A percentile compares a stretch with the other conserved stretches of the same genome.
These are phyloP conservation scores for Fissipunctia ypsillon DNA, from an alignment of 2,888 invertebrate species.

Conservation along the genomic window DNA sequence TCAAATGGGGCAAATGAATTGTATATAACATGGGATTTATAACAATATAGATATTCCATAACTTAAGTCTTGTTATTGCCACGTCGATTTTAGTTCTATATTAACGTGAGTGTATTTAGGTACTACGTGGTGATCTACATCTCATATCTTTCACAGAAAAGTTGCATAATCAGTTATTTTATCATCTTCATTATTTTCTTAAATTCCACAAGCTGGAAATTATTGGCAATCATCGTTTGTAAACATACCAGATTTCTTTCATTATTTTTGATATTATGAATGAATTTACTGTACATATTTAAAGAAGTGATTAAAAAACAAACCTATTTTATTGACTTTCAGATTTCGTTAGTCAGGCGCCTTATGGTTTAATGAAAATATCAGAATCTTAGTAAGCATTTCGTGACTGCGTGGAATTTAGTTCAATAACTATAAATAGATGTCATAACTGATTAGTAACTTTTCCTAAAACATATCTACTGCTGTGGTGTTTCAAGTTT, in stretches of 20 bases:
- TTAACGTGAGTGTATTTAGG: conserved; percentile 60
- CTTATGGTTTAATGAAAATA: not conserved
- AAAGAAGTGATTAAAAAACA: not conserved
- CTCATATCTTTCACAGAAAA: conserved; percentile 41
- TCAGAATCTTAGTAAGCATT: not conserved
- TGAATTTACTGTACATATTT: not conserved
- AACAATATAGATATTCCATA: conserved; percentile 48
- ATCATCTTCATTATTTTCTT: conserved; percentile 18
- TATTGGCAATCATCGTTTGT: not conserved
- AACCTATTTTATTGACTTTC: conserved; percentile 1
- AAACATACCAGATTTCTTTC: not conserved
- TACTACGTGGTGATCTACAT: conserved; percentile 70
- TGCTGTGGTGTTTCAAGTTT: conserved; percentile 71
- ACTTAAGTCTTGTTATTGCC: conserved; percentile 56
- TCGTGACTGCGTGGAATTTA: conserved; percentile 8
- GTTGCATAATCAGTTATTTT: conserved; percentile 37
- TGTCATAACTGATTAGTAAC: conserved; percentile 38
- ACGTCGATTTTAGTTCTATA: conserved; percentile 64
- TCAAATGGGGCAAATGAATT: conserved; percentile 62
- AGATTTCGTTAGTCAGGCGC: not conserved
- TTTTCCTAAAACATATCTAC: conserved; percentile 60
- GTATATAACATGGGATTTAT: conserved; percentile 57
- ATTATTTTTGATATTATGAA: not conserved
- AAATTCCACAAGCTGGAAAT: conserved; percentile 19
- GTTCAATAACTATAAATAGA: conserved; percentile 15